phyloP scores from a whole-genome alignment of 1,140 invertebrate species.

The Daktulosphaira vitifoliae region DNA sequence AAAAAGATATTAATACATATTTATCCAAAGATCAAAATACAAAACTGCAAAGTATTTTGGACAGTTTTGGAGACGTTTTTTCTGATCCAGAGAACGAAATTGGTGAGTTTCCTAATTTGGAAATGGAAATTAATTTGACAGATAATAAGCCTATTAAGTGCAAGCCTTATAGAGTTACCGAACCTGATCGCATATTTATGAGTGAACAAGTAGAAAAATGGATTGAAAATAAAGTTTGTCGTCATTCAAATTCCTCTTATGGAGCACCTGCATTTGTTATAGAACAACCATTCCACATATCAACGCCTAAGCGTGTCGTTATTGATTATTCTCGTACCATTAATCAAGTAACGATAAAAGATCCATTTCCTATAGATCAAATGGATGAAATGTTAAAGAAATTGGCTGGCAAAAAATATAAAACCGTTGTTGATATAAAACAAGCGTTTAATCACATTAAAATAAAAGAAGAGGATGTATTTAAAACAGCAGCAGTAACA shows the following conservation, averaged over 20 bases:
- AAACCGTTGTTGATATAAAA: neutral
- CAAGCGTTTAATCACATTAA: no score
- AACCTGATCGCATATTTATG: neutral
- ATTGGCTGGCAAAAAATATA: neutral
- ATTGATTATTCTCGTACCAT: neutral
- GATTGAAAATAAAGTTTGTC: neutral
- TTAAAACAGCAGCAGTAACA: neutral
- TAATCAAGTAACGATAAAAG: neutral
- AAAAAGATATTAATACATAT: neutral
- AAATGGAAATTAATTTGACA: conserved; percentile 1
- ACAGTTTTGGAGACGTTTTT: neutral
- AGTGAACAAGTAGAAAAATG: neutral
- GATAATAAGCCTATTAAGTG: neutral
- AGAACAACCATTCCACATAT: neutral
- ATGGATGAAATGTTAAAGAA: neutral
- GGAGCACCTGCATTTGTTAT: neutral
- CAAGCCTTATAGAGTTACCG: neutral
- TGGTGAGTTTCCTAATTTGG: neutral
- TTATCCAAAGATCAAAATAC: neutral
- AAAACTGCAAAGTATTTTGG: neutral
- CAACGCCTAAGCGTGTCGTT: neutral
- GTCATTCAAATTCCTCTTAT: no score
- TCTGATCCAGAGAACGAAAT: neutral
- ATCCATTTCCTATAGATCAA: neutral
- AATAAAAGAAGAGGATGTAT: neutral